These are phyloP conservation scores for Rhizoglyphus robini DNA, from an alignment of 1,140 invertebrate species.

Conservation along the genomic window DNA sequence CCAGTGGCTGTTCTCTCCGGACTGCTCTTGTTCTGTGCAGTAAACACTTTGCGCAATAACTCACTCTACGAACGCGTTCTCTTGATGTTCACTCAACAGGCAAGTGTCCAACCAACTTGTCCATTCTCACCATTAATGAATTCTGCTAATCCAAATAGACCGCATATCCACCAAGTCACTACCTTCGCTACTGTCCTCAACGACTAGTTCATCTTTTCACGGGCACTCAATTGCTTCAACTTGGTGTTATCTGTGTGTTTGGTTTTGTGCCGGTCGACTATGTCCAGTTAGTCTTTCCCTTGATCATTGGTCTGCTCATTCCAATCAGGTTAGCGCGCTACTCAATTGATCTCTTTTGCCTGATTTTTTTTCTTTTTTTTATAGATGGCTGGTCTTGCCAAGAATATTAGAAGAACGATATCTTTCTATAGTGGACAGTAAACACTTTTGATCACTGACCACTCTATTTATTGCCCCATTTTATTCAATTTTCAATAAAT, in stretches of 20 bases:
- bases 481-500: too few species aligned
- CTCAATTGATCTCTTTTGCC: constrained; percentile 33
- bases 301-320: constrained; percentile 47
- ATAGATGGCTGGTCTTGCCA: constrained; percentile 7
- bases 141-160: too few species aligned
- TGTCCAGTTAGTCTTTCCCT: constrained; percentile 50
- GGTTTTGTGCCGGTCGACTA: constrained; percentile 46
- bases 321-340: constrained; percentile 42
- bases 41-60: constrained; percentile 48
- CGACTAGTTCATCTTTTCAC: constrained; percentile 50
- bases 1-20: constrained; percentile 49
- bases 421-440: constrained; percentile 2
- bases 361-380: background rate
- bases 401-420: background rate
- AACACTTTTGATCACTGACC: background rate
- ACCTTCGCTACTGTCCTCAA: constrained; percentile 49
- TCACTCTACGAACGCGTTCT: constrained; percentile 50
- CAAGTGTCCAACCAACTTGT: constrained; percentile 30
- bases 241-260: constrained; percentile 46
- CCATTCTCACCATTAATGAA: too few species aligned
- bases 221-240: constrained; percentile 43
- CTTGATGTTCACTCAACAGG: constrained; percentile 50
- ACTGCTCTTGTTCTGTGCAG: constrained; percentile 50
- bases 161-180: constrained; percentile 51
- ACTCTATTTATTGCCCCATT: too few species aligned